Evolutionary conservation across 2,888 invertebrate species (phyloP).

Genomic region (Volucella inflata): DNA sequence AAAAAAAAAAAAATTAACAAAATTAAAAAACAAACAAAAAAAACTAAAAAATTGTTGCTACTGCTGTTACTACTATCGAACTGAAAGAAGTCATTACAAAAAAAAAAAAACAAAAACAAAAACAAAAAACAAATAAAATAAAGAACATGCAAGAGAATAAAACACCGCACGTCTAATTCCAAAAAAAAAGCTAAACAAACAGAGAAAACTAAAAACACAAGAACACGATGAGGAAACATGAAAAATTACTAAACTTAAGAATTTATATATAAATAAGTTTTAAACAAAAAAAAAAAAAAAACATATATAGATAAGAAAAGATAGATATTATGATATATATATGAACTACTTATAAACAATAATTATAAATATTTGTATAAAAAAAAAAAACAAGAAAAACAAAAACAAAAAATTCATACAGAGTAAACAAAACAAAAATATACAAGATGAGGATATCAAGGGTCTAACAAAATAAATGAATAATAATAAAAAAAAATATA

Average conservation of each 20-base stretch:
- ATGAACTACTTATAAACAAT: slow-evolving; percentile 75
- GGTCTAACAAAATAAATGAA: slow-evolving; percentile 83
- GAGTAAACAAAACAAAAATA: slow-evolving; percentile 78
- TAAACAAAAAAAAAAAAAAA: slow-evolving; percentile 49
- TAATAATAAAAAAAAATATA: slow-evolving; percentile 81
- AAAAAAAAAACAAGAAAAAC: slow-evolving; percentile 70
- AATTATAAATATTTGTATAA: slow-evolving; percentile 77
- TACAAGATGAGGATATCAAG: slow-evolving; percentile 84
- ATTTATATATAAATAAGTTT: slow-evolving; percentile 70
- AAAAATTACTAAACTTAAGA: slow-evolving; percentile 69
- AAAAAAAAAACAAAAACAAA: slow-evolving; percentile 75
- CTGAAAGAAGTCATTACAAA: slow-evolving; percentile 64
- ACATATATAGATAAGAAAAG: slow-evolving; percentile 68
- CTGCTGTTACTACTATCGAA: slow-evolving; percentile 73
- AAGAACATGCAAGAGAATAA: slow-evolving; percentile 76
- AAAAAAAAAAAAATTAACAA: not conserved
- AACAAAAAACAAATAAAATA: slow-evolving; percentile 74
- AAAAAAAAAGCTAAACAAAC: slow-evolving; percentile 40
- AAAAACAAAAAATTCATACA: slow-evolving; percentile 58
- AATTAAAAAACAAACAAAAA: not conserved
- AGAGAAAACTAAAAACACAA: slow-evolving; percentile 28
- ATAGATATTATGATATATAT: slow-evolving; percentile 75
- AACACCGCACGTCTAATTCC: slow-evolving; percentile 75
- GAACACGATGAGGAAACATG: not conserved
- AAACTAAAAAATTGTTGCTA: slow-evolving; percentile 60